Evolutionary conservation across 2,797 vertebrate species (phyloP), one percentile per base, ranked within the genome.

Genomic region (Ctenopoma kingsleyae): DNA sequence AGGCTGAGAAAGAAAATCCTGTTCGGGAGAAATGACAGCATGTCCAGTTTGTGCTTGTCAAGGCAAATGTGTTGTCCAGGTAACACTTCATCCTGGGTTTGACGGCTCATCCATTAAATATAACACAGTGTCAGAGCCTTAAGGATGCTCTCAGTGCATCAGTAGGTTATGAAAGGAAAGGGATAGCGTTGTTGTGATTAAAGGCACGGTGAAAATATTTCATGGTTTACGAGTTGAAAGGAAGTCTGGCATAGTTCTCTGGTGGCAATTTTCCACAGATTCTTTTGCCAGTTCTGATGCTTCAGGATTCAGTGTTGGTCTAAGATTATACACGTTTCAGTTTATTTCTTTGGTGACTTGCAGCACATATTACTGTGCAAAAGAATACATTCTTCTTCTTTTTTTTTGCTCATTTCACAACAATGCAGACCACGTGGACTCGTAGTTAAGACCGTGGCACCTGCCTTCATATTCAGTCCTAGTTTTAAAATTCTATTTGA

Each of bases 81-180:
- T 84, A 84, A 81, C 81, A 60, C 69, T 71, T 60, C 60, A 71
- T 71, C 50, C 69, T 6, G 6, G 46, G 57, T 86, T 87, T 82
- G 82, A 75, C 64, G 12, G 57, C 64, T 82, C 78, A 78, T 85
- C 80, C 78, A 78, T 87, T 89, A 90, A 86, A 86, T 71, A 73
- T 75, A 67, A 78, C 75, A 51, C 2, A 4, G 52, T 43, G 78
- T 62, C n/a, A 23, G 17, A 70, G 81, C 74, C 60, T 77, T 53
- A 30, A 78, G 75, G 61, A 80, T 35, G 47, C 58, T 76, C 48
- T 71, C 49, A 49, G 58, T 59, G 72, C 59, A 11, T 71, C 67
- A 36, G 52, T 23, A 47, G 49, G 44, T 64, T 75, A 58, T 73
- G 67, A 87, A 78, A 80, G 54, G 54, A 52, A 60, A 71, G 38